Percentiles rank a stretch among this genome's conserved stretches.
Evolutionary conservation across 2,888 invertebrate genomes (phyloP).

Genomic region (Eupelmus urozonus): DNA sequence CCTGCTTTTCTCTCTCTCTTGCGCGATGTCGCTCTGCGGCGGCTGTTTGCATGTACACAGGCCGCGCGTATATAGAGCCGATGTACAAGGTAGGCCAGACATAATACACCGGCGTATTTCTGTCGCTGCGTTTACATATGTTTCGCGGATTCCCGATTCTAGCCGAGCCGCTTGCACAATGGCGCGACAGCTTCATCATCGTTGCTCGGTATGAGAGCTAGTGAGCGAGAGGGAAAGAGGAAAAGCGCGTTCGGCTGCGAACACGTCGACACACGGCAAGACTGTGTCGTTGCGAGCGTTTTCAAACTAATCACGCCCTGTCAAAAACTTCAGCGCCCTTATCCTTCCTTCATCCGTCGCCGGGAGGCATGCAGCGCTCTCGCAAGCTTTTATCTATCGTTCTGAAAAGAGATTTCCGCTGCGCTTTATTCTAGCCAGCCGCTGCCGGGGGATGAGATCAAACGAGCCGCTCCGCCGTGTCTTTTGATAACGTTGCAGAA

Average conservation of each 20-base stretch:
- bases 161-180: neutral
- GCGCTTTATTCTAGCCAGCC: slow-evolving; percentile 29
- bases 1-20: slow-evolving; percentile 9
- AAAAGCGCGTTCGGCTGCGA: too few relatives aligned
- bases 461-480: slow-evolving; percentile 23
- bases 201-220: too few relatives aligned
- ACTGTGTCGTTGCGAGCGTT: slow-evolving; percentile 38
- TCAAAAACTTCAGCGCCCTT: slow-evolving; percentile 55
- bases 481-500: slow-evolving; percentile 32
- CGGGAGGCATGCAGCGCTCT: neutral
- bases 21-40: neutral
- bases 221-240: neutral
- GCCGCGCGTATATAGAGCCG: neutral
- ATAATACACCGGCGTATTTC: neutral
- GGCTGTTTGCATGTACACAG: neutral
- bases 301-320: slow-evolving; percentile 65
- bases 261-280: too few relatives aligned
- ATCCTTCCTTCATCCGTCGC: slow-evolving; percentile 39
- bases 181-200: slow-evolving; percentile 36
- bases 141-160: slow-evolving; percentile 27
- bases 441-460: slow-evolving; percentile 27
- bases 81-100: neutral
- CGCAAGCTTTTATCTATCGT: slow-evolving; percentile 13
- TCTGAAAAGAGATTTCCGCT: slow-evolving; percentile 31
- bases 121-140: slow-evolving; percentile 11